Percentiles rank a stretch among this genome's conserved stretches.
phyloP scores from a whole-genome alignment of 1,140 invertebrate genomes.

The Rhyacophila brunnea region DNA sequence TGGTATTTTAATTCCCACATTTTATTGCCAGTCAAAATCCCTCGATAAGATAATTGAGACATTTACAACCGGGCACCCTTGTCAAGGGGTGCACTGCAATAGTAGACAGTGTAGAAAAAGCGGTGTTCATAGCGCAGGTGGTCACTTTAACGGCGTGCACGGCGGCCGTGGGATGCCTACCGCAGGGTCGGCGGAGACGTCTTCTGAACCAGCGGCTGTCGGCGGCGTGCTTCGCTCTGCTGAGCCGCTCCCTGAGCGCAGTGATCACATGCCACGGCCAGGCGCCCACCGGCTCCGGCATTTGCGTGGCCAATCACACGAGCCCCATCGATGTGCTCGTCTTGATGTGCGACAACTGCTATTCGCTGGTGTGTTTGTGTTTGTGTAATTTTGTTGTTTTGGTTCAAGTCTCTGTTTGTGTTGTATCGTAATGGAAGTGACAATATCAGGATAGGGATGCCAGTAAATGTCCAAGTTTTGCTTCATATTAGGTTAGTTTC shows the following conservation, averaged over 20 bases:
- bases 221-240: slow-evolving; percentile 85
- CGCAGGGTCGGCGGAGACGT: slow-evolving; percentile 73
- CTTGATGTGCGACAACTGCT: slow-evolving; percentile 95
- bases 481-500: too few species aligned
- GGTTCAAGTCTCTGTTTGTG: too few species aligned
- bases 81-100: too few species aligned
- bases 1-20: too few species aligned
- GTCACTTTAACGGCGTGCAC: slow-evolving; percentile 82
- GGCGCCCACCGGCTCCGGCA: slow-evolving; percentile 81
- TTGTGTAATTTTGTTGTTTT: too few species aligned
- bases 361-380: slow-evolving; percentile 80
- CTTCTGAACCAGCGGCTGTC: slow-evolving; percentile 76
- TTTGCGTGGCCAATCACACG: slow-evolving; percentile 99
- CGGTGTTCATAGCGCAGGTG: slow-evolving; percentile 58
- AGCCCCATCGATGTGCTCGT: slow-evolving; percentile 97
- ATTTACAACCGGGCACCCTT: too few species aligned
- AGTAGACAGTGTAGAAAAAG: too few species aligned
- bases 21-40: too few species aligned
- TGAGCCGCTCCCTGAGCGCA: slow-evolving; percentile 83
- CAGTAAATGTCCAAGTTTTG: too few species aligned
- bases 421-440: too few species aligned
- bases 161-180: slow-evolving; percentile 79
- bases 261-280: slow-evolving; percentile 87
- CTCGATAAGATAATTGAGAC: too few species aligned
- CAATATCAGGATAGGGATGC: too few species aligned